Evolutionary conservation across 92 coral and sea anemone species (phyloP).

Genomic region (Zoanthus sansibaricus): DNA sequence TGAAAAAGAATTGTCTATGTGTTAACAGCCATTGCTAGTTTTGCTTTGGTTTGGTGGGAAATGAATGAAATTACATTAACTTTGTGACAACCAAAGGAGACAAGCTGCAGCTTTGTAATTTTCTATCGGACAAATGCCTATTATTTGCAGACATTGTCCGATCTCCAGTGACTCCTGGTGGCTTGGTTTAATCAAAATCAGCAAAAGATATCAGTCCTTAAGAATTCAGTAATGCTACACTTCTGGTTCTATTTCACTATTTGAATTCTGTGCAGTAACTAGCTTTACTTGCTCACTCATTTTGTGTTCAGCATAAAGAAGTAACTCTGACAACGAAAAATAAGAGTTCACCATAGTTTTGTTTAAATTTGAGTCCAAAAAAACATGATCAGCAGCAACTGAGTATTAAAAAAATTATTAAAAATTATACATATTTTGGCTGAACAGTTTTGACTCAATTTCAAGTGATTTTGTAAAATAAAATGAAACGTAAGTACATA

Average conservation of each 20-base stretch:
- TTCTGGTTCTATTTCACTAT: not conserved
- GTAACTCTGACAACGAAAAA: conserved; percentile 20
- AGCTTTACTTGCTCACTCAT: not conserved
- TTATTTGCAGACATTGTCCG: too few relatives aligned
- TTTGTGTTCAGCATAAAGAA: conserved; percentile 25
- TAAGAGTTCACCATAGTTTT: not conserved
- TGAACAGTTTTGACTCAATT: conserved; percentile 10
- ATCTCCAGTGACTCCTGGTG: not conserved
- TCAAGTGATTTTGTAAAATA: not conserved
- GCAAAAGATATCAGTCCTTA: not conserved
- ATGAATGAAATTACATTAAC: too few relatives aligned
- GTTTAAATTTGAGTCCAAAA: conserved; percentile 8
- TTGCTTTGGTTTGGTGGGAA: too few relatives aligned
- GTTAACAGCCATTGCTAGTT: too few relatives aligned
- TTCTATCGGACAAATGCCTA: too few relatives aligned
- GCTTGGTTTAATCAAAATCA: not conserved
- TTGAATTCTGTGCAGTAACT: not conserved
- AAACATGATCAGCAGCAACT: not conserved
- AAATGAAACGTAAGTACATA: too few relatives aligned
- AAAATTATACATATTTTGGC: conserved; percentile 8
- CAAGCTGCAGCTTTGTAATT: too few relatives aligned
- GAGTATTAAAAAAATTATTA: conserved; percentile 8
- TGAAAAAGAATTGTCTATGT: too few relatives aligned
- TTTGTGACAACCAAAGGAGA: too few relatives aligned
- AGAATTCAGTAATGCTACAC: not conserved